phyloP scores from a whole-genome alignment of 2,113 vertebrate species.

The Brachirus orientalis region DNA sequence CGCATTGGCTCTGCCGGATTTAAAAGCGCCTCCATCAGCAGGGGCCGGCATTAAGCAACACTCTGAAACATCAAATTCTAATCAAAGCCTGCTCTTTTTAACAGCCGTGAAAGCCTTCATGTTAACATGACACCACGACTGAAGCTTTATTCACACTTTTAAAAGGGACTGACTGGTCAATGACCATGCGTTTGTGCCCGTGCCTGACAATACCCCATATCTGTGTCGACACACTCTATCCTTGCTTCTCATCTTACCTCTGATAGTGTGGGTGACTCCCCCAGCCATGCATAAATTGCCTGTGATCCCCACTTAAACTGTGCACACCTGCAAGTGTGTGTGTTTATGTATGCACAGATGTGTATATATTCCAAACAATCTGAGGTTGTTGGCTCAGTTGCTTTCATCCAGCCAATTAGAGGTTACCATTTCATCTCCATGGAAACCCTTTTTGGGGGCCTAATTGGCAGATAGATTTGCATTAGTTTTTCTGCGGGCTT shows the following conservation, averaged over 20 bases:
- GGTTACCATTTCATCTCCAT: conserved; percentile 68
- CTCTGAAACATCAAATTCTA: conserved; percentile 71
- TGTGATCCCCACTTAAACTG: conserved; percentile 51
- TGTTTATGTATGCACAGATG: conserved; percentile 10
- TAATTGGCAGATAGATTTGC: conserved; percentile 76
- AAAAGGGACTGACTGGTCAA: conserved; percentile 64
- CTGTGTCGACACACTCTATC: conserved; percentile 66
- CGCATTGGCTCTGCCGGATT: conserved; percentile 57
- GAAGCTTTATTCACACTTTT: conserved; percentile 71
- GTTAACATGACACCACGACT: conserved; percentile 76
- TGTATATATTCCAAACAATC: conserved; percentile 57
- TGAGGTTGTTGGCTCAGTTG: conserved; percentile 68
- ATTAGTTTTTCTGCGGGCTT: conserved; percentile 61
- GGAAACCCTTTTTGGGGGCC: conserved; percentile 64
- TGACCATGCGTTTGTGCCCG: conserved; percentile 34
- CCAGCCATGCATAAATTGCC: conserved; percentile 55
- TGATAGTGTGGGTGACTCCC: conserved; percentile 56
- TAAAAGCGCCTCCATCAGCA: conserved; percentile 69
- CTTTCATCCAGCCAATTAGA: conserved; percentile 76
- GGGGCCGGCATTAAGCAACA: conserved; percentile 67
- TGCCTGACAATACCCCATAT: conserved; percentile 52
- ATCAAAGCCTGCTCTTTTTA: conserved; percentile 76
- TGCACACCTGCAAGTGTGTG: conserved; percentile 11
- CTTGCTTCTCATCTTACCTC: conserved; percentile 69
- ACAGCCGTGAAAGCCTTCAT: conserved; percentile 76